phyloP scores from a whole-genome alignment of 2,888 invertebrate genomes.

The Dromius quadrimaculatus region DNA sequence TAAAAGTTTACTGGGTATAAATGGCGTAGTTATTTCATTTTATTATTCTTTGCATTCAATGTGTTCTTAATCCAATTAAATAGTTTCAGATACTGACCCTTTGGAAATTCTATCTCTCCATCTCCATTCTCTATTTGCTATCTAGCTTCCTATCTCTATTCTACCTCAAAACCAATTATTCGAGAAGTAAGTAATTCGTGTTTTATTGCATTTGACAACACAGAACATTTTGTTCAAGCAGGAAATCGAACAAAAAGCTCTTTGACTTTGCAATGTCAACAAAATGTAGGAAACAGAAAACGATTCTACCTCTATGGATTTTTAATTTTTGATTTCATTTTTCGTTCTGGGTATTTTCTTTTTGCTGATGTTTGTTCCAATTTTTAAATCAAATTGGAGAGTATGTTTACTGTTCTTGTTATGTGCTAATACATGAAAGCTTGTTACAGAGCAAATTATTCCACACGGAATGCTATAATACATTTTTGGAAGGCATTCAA shows the following conservation, averaged over 20 bases:
- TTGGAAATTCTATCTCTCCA: neutral
- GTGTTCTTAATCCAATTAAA: constrained; percentile 5
- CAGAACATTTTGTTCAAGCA: neutral
- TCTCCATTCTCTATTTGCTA: neutral
- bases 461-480: too few relatives aligned
- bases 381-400: too few relatives aligned
- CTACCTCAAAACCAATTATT: constrained; percentile 5
- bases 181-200: constrained; percentile 34
- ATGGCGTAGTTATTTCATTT: too few relatives aligned
- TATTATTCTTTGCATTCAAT: too few relatives aligned
- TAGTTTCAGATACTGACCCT: neutral
- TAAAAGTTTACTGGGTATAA: too few relatives aligned
- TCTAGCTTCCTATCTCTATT: neutral
- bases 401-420: too few relatives aligned
- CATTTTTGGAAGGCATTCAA: too few relatives aligned
- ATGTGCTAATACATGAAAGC: too few relatives aligned
- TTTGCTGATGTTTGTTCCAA: too few relatives aligned
- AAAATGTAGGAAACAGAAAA: constrained; percentile 9
- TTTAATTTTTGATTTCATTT: constrained; percentile 24
- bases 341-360: constrained; percentile 20
- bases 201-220: constrained; percentile 39
- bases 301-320: constrained; percentile 19
- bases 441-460: too few relatives aligned
- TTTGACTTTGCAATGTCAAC: constrained; percentile 36
- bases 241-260: constrained; percentile 38